Evolutionary conservation across 2,888 invertebrate species (phyloP), one percentile per base, ranked within the genome.

Genomic region (Odontomyia ornata): DNA sequence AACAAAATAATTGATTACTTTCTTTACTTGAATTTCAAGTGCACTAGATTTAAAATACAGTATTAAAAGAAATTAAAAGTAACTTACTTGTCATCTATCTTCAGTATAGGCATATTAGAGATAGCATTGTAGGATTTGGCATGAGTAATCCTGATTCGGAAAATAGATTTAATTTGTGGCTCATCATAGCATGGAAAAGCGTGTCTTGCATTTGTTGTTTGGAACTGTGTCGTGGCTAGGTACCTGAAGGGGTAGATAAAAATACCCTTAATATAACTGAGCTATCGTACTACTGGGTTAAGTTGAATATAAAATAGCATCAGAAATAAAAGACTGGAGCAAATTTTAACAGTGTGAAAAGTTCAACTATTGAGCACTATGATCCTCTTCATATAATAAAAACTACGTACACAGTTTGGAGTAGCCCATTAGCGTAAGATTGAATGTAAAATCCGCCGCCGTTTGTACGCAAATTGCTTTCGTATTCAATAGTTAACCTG

Each of bases 171-270:
- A n/a, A 89, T 82, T 0, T 85, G 86, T 0, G 93, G 93, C 82
- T 92, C 92, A 81, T 93, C 93, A 82, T 90, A 93, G 81, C 93
- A 93, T 0, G 93, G 93, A 83, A 93, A 93, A 0, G 90, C 91
- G 28, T 88, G 87, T 1, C 92, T 88, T 0, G 91, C 91, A 71
- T 88, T 87, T 0, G 89, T 89, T 0, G 91, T 89, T 82, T 91
- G 90, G 69, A 92, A 89, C 77, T 91, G 91, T 0, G 92, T 91
- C 0, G 90, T 88, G 2, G 90, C 89, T 1, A 91, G 83, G 69
- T 77, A 79, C 7, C 78, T 79, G 46, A 28, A 64, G 52, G 13
- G 13, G 4, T 52, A n/a, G 13, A 18, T 15, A 52, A 52, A 36
- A 5, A 36, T 36, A 5, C 3, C 36, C 36, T 36, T 36, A 5